Conservation (phyloP, 1,140 invertebrate genomes). For the Acromyrmex charruanus region DNA sequence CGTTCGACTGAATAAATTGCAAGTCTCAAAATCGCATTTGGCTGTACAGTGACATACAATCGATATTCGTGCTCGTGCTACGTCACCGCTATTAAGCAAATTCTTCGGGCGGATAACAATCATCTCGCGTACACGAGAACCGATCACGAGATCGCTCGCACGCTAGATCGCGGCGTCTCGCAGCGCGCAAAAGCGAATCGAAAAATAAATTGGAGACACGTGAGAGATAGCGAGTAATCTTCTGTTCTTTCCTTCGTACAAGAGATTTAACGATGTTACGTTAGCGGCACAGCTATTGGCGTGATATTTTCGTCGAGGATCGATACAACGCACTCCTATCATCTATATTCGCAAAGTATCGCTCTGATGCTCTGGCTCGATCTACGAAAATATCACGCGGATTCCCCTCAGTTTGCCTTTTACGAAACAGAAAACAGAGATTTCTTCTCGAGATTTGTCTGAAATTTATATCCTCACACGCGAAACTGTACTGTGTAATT, state of each 20-base stretch:
- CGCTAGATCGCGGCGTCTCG: constrained; percentile 14
- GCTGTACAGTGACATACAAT: not conserved
- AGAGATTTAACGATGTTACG: not conserved
- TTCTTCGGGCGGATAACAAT: not conserved
- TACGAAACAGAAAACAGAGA: constrained; percentile 51
- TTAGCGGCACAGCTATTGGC: constrained; percentile 1
- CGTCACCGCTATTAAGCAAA: not conserved
- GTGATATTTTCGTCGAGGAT: constrained; percentile 16
- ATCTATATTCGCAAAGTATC: not conserved
- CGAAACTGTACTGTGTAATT: constrained; percentile 55
- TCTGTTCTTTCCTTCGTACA: constrained; percentile 47
- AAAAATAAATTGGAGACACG: constrained; percentile 73
- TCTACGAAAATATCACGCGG: not conserved
- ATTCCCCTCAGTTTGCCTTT: not conserved
- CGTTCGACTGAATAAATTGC: not conserved
- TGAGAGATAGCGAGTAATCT: constrained; percentile 68
- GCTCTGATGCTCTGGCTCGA: not conserved
- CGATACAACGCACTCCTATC: not conserved
- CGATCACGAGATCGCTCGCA: constrained; percentile 1
- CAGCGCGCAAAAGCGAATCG: constrained; percentile 70
- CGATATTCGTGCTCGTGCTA: constrained; percentile 11
- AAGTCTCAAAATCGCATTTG: constrained; percentile 19
- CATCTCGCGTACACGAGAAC: not conserved
- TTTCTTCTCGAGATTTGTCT: not conserved
- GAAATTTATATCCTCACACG: constrained; percentile 46